Evolutionary conservation across 2,888 invertebrate genomes (phyloP).

Genomic region (Drosophila acutilabella): DNA sequence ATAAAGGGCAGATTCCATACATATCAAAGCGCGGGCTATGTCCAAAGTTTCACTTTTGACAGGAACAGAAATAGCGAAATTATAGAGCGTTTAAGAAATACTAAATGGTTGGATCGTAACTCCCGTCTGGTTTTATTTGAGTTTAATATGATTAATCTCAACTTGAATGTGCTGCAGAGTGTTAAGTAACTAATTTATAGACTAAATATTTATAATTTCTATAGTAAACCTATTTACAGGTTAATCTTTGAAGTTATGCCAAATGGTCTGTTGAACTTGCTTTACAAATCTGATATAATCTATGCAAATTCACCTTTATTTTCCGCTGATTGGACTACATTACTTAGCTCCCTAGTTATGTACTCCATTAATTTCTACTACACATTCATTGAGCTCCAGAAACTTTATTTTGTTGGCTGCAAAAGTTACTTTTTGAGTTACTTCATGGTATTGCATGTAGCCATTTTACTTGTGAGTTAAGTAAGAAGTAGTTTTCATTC

Average conservation of each 20-base stretch:
- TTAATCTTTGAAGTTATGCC: slow-evolving; percentile 89
- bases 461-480: slow-evolving; percentile 15
- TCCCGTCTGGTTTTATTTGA: slow-evolving; percentile 90
- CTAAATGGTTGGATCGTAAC: slow-evolving; percentile 88
- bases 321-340: slow-evolving; percentile 84
- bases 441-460: neutral
- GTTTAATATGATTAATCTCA: slow-evolving; percentile 90
- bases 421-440: slow-evolving; percentile 86
- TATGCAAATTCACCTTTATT: slow-evolving; percentile 86
- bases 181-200: slow-evolving; percentile 85
- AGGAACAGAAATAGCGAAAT: slow-evolving; percentile 84
- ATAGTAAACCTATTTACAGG: no score
- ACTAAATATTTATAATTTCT: neutral
- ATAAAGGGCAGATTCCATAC: slow-evolving; percentile 85
- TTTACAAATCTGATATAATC: slow-evolving; percentile 86
- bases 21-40: slow-evolving; percentile 87
- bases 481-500: neutral
- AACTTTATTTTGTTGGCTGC: slow-evolving; percentile 85
- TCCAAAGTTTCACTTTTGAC: slow-evolving; percentile 85
- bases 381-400: slow-evolving; percentile 86
- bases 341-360: slow-evolving; percentile 85
- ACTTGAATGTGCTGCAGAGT: slow-evolving; percentile 89
- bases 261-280: slow-evolving; percentile 88
- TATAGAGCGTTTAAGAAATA: slow-evolving; percentile 86
- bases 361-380: slow-evolving; percentile 87